A percentile compares a stretch with the other conserved stretches of the same genome.
phyloP scores from a whole-genome alignment of 2,797 vertebrate species.

The Gorsachius magnificus region DNA sequence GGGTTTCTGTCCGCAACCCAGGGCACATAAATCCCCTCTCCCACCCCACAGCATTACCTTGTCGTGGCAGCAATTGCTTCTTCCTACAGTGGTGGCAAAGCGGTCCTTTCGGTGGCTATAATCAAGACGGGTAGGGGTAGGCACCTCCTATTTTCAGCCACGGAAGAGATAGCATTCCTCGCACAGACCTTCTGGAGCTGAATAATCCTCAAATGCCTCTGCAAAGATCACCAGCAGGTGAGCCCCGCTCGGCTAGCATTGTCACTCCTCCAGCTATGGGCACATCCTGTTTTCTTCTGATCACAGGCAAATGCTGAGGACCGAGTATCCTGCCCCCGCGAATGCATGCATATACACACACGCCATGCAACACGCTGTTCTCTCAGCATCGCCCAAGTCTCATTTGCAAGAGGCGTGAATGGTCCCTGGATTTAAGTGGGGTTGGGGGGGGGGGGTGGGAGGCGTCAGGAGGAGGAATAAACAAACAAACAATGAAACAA shows the following conservation, averaged over 20 bases:
- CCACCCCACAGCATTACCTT: constrained; percentile 35
- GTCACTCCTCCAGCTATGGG: constrained; percentile 48
- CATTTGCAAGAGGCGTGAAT: constrained; percentile 59
- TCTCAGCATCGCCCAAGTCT: constrained; percentile 47
- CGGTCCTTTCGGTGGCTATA: constrained; percentile 9
- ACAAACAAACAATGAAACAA: constrained; percentile 51
- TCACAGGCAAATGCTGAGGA: background rate
- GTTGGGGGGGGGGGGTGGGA: background rate
- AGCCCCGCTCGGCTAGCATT: constrained; percentile 3
- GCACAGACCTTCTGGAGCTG: constrained; percentile 37
- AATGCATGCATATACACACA: constrained; percentile 3
- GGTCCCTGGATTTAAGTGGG: constrained; percentile 37
- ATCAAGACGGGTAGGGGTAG: constrained; percentile 4
- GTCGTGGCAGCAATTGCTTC: background rate
- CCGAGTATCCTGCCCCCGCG: background rate
- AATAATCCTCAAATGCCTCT: constrained; percentile 67
- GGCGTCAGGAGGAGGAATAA: constrained; percentile 19
- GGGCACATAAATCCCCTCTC: background rate
- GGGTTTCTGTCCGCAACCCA: background rate
- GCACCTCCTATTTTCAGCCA: constrained; percentile 45
- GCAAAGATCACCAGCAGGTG: constrained; percentile 65
- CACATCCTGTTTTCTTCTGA: constrained; percentile 54
- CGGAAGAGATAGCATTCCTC: constrained; percentile 2
- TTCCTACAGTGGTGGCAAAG: background rate
- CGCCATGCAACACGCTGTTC: constrained; percentile 34